Conservation (phyloP, 2,888 invertebrate species). For the Mythimna lalbum region DNA sequence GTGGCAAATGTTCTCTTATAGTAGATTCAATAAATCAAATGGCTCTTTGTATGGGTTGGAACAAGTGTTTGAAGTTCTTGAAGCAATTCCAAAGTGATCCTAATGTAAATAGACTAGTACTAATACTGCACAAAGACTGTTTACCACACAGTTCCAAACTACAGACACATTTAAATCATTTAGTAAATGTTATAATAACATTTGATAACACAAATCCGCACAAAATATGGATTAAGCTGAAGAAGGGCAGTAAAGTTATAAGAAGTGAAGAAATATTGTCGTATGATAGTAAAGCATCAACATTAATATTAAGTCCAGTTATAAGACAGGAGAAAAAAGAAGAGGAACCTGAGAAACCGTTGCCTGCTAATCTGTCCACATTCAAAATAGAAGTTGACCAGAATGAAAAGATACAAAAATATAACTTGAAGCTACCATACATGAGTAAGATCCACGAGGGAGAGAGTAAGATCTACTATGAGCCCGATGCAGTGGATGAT, state of each 20-base stretch:
- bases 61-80: conserved; percentile 74
- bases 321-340: conserved; percentile 73
- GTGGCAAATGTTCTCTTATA: conserved; percentile 74
- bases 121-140: conserved; percentile 88
- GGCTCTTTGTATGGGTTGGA: conserved; percentile 81
- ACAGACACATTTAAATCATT: conserved; percentile 84
- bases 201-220: conserved; percentile 71
- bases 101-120: conserved; percentile 77
- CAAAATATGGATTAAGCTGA: conserved; percentile 81
- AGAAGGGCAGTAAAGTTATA: conserved; percentile 89
- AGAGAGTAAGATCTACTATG: conserved; percentile 93
- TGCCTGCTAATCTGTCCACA: conserved; percentile 88
- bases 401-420: conserved; percentile 91
- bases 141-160: conserved; percentile 80
- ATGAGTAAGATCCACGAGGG: conserved; percentile 88
- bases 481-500: conserved; percentile 95
- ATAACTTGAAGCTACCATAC: conserved; percentile 92
- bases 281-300: conserved; percentile 76
- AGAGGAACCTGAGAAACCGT: conserved; percentile 80
- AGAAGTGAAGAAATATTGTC: conserved; percentile 83
- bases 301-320: conserved; percentile 74
- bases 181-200: conserved; percentile 81
- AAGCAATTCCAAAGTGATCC: conserved; percentile 69
- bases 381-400: conserved; percentile 92
- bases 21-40: conserved; percentile 87